Percentiles rank a stretch among this genome's conserved stretches.
phyloP scores from a whole-genome alignment of 1,140 invertebrate species.

The Anoplolepis gracilipes region DNA sequence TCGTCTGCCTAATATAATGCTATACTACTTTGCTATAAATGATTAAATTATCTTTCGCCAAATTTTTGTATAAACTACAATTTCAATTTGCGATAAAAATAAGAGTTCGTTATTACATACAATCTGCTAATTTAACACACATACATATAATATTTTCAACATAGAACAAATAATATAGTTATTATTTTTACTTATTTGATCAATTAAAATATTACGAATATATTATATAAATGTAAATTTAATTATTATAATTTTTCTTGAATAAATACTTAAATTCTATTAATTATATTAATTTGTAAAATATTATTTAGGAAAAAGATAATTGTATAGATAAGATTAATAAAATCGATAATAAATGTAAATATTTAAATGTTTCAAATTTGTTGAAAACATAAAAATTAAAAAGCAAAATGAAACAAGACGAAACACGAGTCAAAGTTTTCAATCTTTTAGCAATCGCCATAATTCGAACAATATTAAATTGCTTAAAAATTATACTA shows the following conservation, averaged over 20 bases:
- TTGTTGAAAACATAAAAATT: background rate
- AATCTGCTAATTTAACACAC: background rate
- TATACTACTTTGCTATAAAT: constrained; percentile 3
- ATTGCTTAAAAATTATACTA: background rate
- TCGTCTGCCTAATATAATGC: background rate
- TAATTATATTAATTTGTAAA: background rate
- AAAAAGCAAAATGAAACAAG: background rate
- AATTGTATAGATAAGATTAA: too few relatives aligned
- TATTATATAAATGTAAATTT: background rate
- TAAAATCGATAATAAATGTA: too few relatives aligned
- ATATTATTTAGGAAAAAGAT: background rate
- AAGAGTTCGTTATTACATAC: background rate
- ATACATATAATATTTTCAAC: too few relatives aligned
- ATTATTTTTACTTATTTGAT: too few relatives aligned
- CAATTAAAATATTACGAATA: background rate
- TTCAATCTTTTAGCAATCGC: background rate
- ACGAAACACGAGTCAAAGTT: background rate
- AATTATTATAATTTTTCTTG: background rate
- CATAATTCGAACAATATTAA: background rate
- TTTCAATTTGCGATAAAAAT: background rate
- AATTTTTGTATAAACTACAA: background rate
- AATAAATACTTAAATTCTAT: background rate
- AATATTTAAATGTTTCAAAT: background rate
- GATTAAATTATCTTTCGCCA: background rate
- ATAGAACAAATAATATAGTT: too few relatives aligned